These are phyloP conservation scores for Squalus acanthias DNA, from an alignment of 2,797 vertebrate genomes.

Conservation along the genomic window DNA sequence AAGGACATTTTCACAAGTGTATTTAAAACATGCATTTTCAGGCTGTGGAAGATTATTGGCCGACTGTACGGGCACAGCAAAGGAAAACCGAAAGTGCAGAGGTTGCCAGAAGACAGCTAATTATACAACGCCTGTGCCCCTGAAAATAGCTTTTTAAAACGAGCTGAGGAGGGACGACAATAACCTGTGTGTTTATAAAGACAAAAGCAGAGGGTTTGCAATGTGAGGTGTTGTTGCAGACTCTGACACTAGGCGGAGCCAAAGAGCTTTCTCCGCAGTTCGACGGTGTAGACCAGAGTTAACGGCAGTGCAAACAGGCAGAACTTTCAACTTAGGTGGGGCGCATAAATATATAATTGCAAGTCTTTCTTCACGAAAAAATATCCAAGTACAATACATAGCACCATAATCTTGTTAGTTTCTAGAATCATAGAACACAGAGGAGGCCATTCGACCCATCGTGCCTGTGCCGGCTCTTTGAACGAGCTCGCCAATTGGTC, in stretches of 20 bases:
- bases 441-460: background rate
- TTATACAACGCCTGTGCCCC: background rate
- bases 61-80: too few relatives aligned
- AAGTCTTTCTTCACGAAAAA: background rate
- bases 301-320: too few relatives aligned
- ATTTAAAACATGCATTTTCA: too few relatives aligned
- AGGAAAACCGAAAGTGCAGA: too few relatives aligned
- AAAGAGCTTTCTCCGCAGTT: background rate
- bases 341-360: background rate
- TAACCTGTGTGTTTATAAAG: background rate
- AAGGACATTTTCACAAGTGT: too few relatives aligned
- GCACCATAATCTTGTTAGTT: background rate
- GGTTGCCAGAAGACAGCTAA: too few relatives aligned
- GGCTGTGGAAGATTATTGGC: too few relatives aligned
- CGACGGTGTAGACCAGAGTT: background rate
- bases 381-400: background rate
- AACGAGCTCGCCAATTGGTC: background rate
- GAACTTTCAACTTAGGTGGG: too few relatives aligned
- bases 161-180: too few relatives aligned
- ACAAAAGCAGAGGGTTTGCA: background rate
- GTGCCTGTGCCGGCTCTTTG: too few relatives aligned
- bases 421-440: background rate
- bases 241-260: background rate
- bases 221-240: background rate
- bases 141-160: background rate